A percentile compares a stretch with the other conserved stretches of the same genome.
phyloP scores from a whole-genome alignment of 2,888 invertebrate species.

The Ectemnius lituratus region DNA sequence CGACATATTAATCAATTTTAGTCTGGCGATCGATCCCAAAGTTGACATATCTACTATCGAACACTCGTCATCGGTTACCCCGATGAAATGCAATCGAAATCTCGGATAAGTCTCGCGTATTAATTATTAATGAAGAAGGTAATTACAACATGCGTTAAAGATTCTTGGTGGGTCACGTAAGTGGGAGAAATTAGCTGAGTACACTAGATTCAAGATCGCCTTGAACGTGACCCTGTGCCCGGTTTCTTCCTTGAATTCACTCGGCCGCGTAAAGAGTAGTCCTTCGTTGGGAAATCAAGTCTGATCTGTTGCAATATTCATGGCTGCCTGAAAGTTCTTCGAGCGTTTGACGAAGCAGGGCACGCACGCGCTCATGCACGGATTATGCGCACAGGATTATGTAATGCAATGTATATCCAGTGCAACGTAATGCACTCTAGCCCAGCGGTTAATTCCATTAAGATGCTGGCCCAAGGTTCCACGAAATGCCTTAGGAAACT shows the following conservation, averaged over 20 bases:
- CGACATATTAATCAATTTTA: no score
- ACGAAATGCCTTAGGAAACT: conserved; percentile 19
- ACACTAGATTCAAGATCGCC: background rate
- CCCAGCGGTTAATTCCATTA: conserved; percentile 37
- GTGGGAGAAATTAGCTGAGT: background rate
- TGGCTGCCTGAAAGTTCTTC: conserved; percentile 19
- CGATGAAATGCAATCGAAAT: no score
- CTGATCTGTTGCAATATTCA: conserved; percentile 40
- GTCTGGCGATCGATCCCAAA: no score
- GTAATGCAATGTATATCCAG: conserved; percentile 3
- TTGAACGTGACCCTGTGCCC: conserved; percentile 40
- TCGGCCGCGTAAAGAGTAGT: conserved; percentile 1
- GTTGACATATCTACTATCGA: no score
- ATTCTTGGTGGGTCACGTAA: background rate
- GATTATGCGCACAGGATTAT: conserved; percentile 19
- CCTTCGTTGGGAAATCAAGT: conserved; percentile 29
- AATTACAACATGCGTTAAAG: no score
- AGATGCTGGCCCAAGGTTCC: conserved; percentile 42
- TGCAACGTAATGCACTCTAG: conserved; percentile 25
- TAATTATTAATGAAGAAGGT: no score
- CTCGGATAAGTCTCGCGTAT: no score
- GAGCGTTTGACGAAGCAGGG: conserved; percentile 23
- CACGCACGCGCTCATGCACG: conserved; percentile 10
- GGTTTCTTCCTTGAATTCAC: conserved; percentile 31
- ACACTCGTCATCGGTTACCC: no score